A percentile compares a stretch with the other conserved stretches of the same genome.
These are phyloP conservation scores for Esox lucius DNA, from an alignment of 2,797 vertebrate species.

Conservation along the genomic window DNA sequence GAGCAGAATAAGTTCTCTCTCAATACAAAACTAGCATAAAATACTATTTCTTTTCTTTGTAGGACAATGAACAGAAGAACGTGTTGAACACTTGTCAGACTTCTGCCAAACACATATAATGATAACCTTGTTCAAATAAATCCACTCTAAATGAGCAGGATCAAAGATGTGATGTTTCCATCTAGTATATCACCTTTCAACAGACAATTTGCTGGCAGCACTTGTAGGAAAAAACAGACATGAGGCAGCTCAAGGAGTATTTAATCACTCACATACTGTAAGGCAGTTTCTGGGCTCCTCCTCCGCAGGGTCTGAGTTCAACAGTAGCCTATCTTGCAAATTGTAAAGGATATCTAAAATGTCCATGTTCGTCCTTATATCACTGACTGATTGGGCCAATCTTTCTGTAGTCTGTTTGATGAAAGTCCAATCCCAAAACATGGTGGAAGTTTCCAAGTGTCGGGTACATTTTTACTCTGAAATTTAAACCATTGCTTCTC, in stretches of 20 bases:
- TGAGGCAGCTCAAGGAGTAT: too few species aligned
- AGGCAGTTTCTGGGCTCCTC: too few species aligned
- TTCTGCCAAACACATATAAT: constrained; percentile 13
- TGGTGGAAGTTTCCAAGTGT: too few species aligned
- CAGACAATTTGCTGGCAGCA: constrained; percentile 44
- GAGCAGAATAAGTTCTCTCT: not conserved
- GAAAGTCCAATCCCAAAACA: too few species aligned
- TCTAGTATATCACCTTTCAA: constrained; percentile 40
- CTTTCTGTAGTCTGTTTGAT: too few species aligned
- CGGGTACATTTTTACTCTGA: too few species aligned
- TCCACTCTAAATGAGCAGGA: constrained; percentile 31
- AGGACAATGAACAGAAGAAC: not conserved
- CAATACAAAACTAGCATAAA: not conserved
- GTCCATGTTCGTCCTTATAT: too few species aligned
- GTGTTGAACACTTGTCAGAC: constrained; percentile 14
- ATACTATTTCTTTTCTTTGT: not conserved
- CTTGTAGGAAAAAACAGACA: constrained; percentile 5
- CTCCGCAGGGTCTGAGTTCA: too few species aligned
- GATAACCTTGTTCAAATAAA: constrained; percentile 29
- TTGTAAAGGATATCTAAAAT: not conserved
- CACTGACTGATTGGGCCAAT: too few species aligned
- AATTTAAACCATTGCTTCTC: too few species aligned
- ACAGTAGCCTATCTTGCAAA: not conserved
- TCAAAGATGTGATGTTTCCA: constrained; percentile 39
- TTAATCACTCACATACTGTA: too few species aligned